A percentile compares a stretch with the other conserved stretches of the same genome.
phyloP scores from a whole-genome alignment of 1,140 invertebrate species.

The Zaprionus davidi region DNA sequence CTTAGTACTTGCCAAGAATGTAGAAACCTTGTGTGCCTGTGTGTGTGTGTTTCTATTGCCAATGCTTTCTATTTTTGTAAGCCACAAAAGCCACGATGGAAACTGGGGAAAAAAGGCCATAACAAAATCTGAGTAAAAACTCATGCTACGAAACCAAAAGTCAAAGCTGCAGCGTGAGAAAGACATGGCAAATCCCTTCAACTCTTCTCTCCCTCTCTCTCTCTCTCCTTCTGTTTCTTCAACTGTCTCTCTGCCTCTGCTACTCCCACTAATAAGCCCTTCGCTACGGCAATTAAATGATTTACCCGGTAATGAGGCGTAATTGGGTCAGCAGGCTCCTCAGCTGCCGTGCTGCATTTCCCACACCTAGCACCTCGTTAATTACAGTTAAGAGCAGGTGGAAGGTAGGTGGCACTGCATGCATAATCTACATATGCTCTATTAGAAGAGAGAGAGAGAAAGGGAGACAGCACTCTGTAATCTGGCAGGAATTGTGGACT shows the following conservation, averaged over 20 bases:
- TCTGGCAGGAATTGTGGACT: neutral
- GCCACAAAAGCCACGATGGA: slow-evolving; percentile 31
- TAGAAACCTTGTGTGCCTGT: slow-evolving; percentile 57
- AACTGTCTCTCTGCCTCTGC: neutral
- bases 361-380: slow-evolving; percentile 21
- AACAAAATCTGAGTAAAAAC: slow-evolving; percentile 39
- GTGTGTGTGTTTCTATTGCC: slow-evolving; percentile 42
- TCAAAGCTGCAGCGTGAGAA: slow-evolving; percentile 23
- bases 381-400: slow-evolving; percentile 49
- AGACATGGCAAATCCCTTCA: neutral
- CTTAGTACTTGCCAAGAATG: slow-evolving; percentile 63
- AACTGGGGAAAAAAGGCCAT: slow-evolving; percentile 31
- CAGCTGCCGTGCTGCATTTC: slow-evolving; percentile 35
- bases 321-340: slow-evolving; percentile 65
- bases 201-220: neutral
- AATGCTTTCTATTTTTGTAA: slow-evolving; percentile 67
- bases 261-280: slow-evolving; percentile 2
- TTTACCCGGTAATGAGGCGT: slow-evolving; percentile 65
- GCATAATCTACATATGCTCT: slow-evolving; percentile 26
- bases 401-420: slow-evolving; percentile 19
- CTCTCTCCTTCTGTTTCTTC: neutral
- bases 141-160: slow-evolving; percentile 71
- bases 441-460: neutral
- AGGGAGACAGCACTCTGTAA: neutral
- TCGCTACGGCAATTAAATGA: slow-evolving; percentile 62